phyloP scores from a whole-genome alignment of 2,888 invertebrate species.

The Euplexia lucipara region DNA sequence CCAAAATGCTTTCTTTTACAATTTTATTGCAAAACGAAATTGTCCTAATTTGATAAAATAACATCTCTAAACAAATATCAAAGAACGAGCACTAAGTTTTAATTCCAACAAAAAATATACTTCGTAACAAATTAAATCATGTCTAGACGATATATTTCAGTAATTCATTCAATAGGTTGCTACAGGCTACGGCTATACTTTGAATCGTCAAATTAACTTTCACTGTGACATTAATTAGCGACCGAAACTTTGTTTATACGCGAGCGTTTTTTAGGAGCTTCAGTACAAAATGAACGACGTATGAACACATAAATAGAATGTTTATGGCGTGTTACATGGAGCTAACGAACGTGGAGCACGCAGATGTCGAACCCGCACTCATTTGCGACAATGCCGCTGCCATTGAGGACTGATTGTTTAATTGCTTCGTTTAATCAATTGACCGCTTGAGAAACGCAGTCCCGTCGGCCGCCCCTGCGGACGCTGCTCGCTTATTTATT shows the following conservation, averaged over 20 bases:
- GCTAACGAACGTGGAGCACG: slow-evolving; percentile 55
- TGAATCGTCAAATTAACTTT: slow-evolving; percentile 53
- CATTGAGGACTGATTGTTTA: slow-evolving; percentile 89
- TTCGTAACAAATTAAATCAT: slow-evolving; percentile 25
- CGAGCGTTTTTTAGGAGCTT: slow-evolving; percentile 39
- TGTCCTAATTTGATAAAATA: slow-evolving; percentile 7
- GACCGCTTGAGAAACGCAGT: slow-evolving; percentile 86
- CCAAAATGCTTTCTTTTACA: too few relatives aligned
- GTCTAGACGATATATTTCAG: slow-evolving; percentile 35
- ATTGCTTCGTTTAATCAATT: slow-evolving; percentile 91
- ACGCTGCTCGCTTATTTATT: slow-evolving; percentile 81
- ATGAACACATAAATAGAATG: slow-evolving; percentile 51
- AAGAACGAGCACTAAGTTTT: slow-evolving; percentile 19
- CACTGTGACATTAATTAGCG: slow-evolving; percentile 57
- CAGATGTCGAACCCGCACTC: slow-evolving; percentile 85
- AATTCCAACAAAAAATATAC: slow-evolving; percentile 17
- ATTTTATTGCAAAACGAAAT: too few relatives aligned
- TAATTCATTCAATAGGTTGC: slow-evolving; percentile 40
- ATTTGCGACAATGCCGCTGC: slow-evolving; percentile 87
- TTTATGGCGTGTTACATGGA: slow-evolving; percentile 41
- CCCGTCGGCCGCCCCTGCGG: slow-evolving; percentile 70
- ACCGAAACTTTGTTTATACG: slow-evolving; percentile 50
- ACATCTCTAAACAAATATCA: not conserved
- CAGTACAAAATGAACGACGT: slow-evolving; percentile 31
- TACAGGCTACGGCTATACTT: slow-evolving; percentile 41